Evolutionary conservation across 2,888 invertebrate species (phyloP), one percentile per base, ranked within the genome.

Genomic region (Metacarcinus magister): DNA sequence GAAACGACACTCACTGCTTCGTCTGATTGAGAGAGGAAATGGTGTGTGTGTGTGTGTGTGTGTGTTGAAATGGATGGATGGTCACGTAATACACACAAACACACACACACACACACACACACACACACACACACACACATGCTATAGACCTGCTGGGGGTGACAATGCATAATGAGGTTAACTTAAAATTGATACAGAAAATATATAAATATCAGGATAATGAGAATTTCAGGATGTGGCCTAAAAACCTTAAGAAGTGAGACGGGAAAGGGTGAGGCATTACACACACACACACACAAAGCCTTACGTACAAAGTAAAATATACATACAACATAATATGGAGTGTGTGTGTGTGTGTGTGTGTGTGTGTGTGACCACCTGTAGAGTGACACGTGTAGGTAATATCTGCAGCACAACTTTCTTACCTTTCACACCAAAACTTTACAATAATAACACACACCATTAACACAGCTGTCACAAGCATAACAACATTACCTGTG

Each of bases 291-390:
- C 87, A 87, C 87, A 87, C 28, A 87, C 28, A 19, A 13, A 87
- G 32, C 28, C 19, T 32, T 13, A 54, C 54, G 39, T 39, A 39
- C 39, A 39, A 39, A 39, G 39, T 39, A 2, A 39, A 39, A 39
- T 39, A 39, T 39, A 39, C 39, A 39, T 39, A 54, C 2, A 13
- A 13, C 54, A 54, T 54, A 54, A 54, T 54, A 54, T 19, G 19
- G 54, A 54, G 67, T n/a, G 67, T n/a, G 67, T n/a, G 67, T n/a
- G 67, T n/a, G 67, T n/a, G 67, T n/a, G 67, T n/a, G 67, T n/a
- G 67, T n/a, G 67, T n/a, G 67, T n/a, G 67, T n/a, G n/a, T n/a
- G 67, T 67, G 4, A 3, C n/a, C 13, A 54, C 54, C 54, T 54
- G 54, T 54, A 13, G 8, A 54, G 54, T 54, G 54, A 54, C 54